Conservation (phyloP, 1,140 invertebrate genomes). For the Aricia agestis region DNA sequence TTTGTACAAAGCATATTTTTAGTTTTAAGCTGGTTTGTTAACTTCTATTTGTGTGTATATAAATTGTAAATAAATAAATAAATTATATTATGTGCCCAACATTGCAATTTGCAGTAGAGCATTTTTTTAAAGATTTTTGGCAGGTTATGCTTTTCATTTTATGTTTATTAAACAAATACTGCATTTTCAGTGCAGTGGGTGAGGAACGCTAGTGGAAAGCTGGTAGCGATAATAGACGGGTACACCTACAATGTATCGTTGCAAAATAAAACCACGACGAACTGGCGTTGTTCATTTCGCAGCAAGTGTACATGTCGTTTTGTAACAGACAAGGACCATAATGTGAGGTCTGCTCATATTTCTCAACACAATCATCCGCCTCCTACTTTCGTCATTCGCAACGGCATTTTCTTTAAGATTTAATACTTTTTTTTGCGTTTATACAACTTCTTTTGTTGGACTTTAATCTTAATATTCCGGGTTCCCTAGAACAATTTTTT, state of each 20-base stretch:
- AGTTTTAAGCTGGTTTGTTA: no score
- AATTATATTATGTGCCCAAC: no score
- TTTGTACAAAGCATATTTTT: no score
- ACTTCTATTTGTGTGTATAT: no score
- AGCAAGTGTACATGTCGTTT: not conserved
- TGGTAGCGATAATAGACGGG: not conserved
- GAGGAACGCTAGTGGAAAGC: slow-evolving; percentile 4
- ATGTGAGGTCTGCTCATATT: not conserved
- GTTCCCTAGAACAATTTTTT: no score
- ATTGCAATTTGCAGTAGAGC: no score
- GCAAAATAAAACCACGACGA: not conserved
- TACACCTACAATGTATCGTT: not conserved
- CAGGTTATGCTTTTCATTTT: no score
- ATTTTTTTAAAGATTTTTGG: no score
- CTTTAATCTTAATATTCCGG: no score
- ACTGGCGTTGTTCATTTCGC: not conserved
- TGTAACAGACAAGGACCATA: not conserved
- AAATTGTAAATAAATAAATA: no score
- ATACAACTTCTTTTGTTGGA: no score
- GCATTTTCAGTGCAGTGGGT: slow-evolving; percentile 14
- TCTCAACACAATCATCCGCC: not conserved
- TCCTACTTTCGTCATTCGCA: not conserved
- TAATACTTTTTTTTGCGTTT: not conserved
- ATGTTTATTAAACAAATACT: no score
- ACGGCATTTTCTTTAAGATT: not conserved